A percentile compares a stretch with the other conserved stretches of the same genome.
Conservation (phyloP, 2,888 invertebrate species). For the Mechanitis messenoides region DNA sequence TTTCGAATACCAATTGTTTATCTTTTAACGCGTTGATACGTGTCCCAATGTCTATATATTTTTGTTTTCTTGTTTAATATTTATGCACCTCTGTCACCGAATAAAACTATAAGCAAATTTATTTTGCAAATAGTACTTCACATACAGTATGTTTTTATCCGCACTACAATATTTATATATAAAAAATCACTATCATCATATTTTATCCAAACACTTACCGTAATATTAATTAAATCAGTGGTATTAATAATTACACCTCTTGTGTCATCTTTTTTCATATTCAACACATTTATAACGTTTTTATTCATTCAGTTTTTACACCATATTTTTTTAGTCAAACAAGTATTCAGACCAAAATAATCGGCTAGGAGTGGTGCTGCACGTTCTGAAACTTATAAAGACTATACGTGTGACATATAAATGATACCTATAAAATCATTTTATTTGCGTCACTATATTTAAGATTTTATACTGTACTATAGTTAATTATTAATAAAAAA, state of each 20-base stretch:
- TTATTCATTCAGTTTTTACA: conserved; percentile 17
- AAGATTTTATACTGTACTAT: too few relatives aligned
- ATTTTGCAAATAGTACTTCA: neutral
- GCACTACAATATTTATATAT: conserved; percentile 4
- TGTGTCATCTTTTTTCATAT: conserved; percentile 9
- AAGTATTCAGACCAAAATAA: conserved; percentile 35
- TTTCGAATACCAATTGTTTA: too few relatives aligned
- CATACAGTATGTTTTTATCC: neutral
- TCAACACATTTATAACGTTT: conserved; percentile 18
- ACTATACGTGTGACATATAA: too few relatives aligned
- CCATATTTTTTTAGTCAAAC: conserved; percentile 22
- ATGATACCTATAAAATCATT: too few relatives aligned
- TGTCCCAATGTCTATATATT: too few relatives aligned
- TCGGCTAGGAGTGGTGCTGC: conserved; percentile 40
- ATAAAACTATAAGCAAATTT: neutral
- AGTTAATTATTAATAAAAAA: too few relatives aligned
- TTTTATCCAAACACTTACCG: neutral
- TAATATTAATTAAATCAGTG: neutral
- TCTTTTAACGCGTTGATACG: too few relatives aligned
- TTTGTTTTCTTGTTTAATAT: neutral
- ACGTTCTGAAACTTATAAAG: conserved; percentile 34
- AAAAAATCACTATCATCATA: neutral
- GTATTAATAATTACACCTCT: neutral
- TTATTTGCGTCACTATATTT: too few relatives aligned
- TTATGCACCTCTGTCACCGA: neutral